A percentile compares a stretch with the other conserved stretches of the same genome.
These are phyloP conservation scores for Drosophila yakuba DNA, from an alignment of 1,140 invertebrate genomes.

Conservation along the genomic window DNA sequence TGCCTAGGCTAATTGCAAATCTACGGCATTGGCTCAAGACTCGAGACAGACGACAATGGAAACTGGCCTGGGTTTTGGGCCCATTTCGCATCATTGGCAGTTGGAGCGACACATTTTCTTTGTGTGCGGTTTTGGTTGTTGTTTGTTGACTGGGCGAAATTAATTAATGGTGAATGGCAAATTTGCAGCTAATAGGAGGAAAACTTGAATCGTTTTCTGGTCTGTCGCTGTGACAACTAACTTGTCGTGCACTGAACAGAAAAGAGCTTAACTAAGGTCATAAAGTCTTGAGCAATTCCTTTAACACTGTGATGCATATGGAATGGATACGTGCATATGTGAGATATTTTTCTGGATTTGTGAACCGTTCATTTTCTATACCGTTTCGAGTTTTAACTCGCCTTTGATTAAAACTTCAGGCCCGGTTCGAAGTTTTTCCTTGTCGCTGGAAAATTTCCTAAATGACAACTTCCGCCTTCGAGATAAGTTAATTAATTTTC, in stretches of 20 bases:
- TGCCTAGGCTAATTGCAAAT: slow-evolving; percentile 66
- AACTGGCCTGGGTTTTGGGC: slow-evolving; percentile 22
- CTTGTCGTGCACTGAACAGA: slow-evolving; percentile 7
- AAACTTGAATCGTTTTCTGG: slow-evolving; percentile 66
- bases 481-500: slow-evolving; percentile 76
- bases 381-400: slow-evolving; percentile 53
- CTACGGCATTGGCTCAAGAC: slow-evolving; percentile 41
- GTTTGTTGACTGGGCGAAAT: slow-evolving; percentile 53
- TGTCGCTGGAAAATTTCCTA: slow-evolving; percentile 41
- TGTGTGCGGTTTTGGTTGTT: slow-evolving; percentile 35
- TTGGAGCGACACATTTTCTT: slow-evolving; percentile 31
- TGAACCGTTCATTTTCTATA: neutral
- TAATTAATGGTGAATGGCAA: slow-evolving; percentile 79
- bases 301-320: no score
- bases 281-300: no score
- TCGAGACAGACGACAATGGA: slow-evolving; percentile 44
- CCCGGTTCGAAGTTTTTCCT: slow-evolving; percentile 15
- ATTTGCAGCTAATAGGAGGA: slow-evolving; percentile 77
- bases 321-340: neutral
- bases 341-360: neutral
- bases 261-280: no score
- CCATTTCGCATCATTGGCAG: slow-evolving; percentile 37
- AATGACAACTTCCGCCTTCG: slow-evolving; percentile 68
- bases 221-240: slow-evolving; percentile 62
- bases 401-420: slow-evolving; percentile 44